These are phyloP conservation scores for Eumerus sabulonum DNA, from an alignment of 2,888 invertebrate genomes.

Conservation along the genomic window DNA sequence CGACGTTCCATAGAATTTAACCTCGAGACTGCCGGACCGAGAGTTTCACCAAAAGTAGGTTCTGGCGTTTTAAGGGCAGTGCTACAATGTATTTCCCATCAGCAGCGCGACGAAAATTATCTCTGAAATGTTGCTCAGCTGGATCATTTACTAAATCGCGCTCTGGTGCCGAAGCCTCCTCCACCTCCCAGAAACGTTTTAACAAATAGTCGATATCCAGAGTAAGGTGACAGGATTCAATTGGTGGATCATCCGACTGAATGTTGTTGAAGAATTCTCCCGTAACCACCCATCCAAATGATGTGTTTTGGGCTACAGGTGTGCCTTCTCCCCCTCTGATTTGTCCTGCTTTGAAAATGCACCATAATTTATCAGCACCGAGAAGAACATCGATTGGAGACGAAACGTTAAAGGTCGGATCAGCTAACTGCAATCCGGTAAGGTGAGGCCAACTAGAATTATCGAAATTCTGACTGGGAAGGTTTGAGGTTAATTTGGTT, in stretches of 20 bases:
- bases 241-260: background rate
- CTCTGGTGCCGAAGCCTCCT: conserved; percentile 1
- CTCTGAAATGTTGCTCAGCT: conserved; percentile 26
- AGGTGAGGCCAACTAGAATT: background rate
- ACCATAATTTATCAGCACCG: conserved; percentile 25
- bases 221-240: background rate
- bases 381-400: conserved; percentile 6
- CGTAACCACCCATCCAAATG: conserved; percentile 18
- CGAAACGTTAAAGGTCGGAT: conserved; percentile 3
- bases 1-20: conserved; percentile 31
- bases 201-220: background rate
- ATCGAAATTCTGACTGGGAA: conserved; percentile 2
- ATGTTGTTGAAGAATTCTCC: conserved; percentile 2
- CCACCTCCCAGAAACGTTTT: conserved; percentile 13
- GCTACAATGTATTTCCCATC: conserved; percentile 35
- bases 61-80: conserved; percentile 19
- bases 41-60: conserved; percentile 12
- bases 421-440: background rate
- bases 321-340: background rate
- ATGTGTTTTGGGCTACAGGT: conserved; percentile 16
- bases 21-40: too few relatives aligned
- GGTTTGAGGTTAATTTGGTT: conserved; percentile 12
- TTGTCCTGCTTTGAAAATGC: conserved; percentile 20
- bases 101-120: conserved; percentile 4
- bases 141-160: background rate